These are phyloP conservation scores for Sylvilagus bachmani DNA, from an alignment of 2,113 vertebrate genomes.

Conservation along the genomic window DNA sequence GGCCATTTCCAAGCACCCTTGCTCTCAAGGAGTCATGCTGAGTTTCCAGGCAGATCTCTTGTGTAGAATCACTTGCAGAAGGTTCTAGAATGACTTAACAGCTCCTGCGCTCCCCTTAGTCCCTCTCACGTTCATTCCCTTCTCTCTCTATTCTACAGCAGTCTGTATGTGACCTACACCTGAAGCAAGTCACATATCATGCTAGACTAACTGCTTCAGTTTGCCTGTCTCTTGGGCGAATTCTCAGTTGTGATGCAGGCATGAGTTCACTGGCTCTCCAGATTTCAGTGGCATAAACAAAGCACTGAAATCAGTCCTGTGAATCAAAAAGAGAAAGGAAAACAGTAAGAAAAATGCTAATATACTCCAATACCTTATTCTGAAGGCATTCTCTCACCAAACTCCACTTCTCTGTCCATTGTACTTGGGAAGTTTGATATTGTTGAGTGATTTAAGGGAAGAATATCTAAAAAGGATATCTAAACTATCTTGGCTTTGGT, in stretches of 20 bases:
- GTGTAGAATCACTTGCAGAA: background rate
- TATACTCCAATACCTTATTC: background rate
- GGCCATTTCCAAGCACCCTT: background rate
- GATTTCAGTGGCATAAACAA: background rate
- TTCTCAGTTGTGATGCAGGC: background rate
- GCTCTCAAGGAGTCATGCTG: background rate
- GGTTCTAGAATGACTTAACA: background rate
- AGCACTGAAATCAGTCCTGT: background rate
- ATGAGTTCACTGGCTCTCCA: no score
- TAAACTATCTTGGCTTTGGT: background rate
- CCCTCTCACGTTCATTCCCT: background rate
- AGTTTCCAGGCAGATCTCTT: rapidly evolving
- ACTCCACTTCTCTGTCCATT: background rate
- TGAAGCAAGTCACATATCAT: background rate
- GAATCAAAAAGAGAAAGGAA: background rate
- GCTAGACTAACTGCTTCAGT: background rate
- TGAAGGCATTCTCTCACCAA: background rate
- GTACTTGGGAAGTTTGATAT: background rate
- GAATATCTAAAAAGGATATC: background rate
- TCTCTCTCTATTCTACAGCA: background rate
- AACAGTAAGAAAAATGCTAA: background rate
- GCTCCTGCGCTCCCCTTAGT: background rate
- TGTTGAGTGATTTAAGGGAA: background rate
- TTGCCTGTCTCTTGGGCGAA: background rate
- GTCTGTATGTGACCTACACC: background rate